Evolutionary conservation across 2,113 vertebrate species (phyloP).

Genomic region (Sprattus sprattus): DNA sequence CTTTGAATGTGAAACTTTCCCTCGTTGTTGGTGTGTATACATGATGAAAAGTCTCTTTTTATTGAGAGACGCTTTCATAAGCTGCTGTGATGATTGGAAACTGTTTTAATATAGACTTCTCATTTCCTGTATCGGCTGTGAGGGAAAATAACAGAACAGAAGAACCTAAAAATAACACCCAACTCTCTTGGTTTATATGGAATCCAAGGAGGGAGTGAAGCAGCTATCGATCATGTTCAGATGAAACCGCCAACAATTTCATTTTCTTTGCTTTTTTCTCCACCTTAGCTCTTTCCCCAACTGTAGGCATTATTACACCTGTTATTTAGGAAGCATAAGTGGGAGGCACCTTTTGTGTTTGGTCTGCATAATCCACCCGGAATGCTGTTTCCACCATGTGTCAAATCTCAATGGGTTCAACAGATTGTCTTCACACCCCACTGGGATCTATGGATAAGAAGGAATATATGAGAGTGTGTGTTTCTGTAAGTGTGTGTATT

Average conservation of each 20-base stretch:
- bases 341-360: neutral
- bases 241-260: neutral
- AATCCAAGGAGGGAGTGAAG: neutral
- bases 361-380: slow-evolving; percentile 17
- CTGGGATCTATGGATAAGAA: slow-evolving; percentile 1
- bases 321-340: slow-evolving; percentile 1
- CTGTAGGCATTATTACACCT: neutral
- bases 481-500: neutral
- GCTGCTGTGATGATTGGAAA: neutral
- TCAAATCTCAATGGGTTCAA: neutral
- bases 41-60: neutral
- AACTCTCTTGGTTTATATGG: neutral
- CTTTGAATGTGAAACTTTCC: neutral
- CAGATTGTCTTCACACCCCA: slow-evolving; percentile 10
- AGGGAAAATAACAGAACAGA: neutral
- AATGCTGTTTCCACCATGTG: slow-evolving; percentile 5
- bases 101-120: neutral
- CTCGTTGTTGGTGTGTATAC: neutral
- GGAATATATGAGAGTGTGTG: neutral
- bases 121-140: neutral
- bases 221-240: neutral
- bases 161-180: neutral
- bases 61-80: neutral
- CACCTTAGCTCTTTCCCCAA: neutral
- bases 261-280: neutral